Base-by-base conservation (phyloP, 2,113 vertebrate species). In the Rhinoderma darwinii region DNA sequence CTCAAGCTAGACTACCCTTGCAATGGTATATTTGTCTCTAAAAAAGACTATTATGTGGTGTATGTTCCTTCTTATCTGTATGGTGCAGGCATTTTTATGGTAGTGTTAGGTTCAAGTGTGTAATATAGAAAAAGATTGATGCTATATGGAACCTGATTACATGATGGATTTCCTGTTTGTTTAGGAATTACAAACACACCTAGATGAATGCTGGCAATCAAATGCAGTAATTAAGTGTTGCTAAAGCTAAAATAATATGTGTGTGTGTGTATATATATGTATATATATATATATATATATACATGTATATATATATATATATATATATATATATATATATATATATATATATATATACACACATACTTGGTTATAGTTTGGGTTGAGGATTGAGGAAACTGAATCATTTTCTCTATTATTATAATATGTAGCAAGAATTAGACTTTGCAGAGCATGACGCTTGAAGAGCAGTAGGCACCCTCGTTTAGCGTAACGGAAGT, bases 31-130 rank as follows among this genome's bases (percentile, higher is more conserved):
- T 50, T 51, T 32, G n/a, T 77, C 44, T 50, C 74, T 51, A 15
- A 50, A n/a, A 76, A 37, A 47, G 47, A 77, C 74, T 32, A 77
- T 77, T 30, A 76, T 30, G n/a, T 47, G 27, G 4, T 30, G 27
- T 77, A 39, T 77, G n/a, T 76, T 76, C 6, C 0, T 14, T 32
- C 25, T 32, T 50, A 72, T 72, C 37, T 41, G 68, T 72, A 41
- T 41, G 20, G n/a, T 47, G 44, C 74, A 77, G 73, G n/a, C 43
- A 76, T 76, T 77, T 77, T 47, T 77, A 77, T 77, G 43, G 27
- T 44, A 77, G 74, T 51, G 44, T 32, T 32, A 32, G 74, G 25
- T 77, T 77, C 74, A 77, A 47, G 44, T 32, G 43, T 75, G 25
- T 47, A 75, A 17, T 41, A 5, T 75, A 44, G 73, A 39, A 30